Conservation (phyloP, 1,140 invertebrate genomes). For the Drosophila nigromelanica region DNA sequence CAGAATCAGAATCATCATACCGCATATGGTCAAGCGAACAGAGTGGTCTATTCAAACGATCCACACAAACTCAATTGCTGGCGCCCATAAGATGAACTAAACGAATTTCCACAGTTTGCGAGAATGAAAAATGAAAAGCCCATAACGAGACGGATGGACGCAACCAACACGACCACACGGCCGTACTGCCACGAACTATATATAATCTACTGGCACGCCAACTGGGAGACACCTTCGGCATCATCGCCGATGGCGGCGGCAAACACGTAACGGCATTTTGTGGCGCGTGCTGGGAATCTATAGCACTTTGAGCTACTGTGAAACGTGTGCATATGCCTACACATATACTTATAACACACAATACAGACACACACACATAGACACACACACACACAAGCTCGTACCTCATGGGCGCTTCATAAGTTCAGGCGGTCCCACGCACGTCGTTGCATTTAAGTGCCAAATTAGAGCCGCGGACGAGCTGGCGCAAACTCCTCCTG, state of each 20-base stretch:
- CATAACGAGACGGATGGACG: conserved; percentile 36
- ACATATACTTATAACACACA: conserved; percentile 18
- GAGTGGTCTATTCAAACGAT: background rate
- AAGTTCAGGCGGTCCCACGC: conserved; percentile 60
- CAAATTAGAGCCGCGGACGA: conserved; percentile 62
- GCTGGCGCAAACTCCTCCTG: conserved; percentile 33
- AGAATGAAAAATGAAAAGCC: too few relatives aligned
- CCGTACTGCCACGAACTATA: conserved; percentile 23
- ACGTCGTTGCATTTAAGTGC: conserved; percentile 79
- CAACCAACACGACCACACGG: background rate
- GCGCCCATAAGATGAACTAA: conserved; percentile 29
- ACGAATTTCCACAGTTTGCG: conserved; percentile 72
- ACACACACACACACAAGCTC: conserved; percentile 3
- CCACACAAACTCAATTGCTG: conserved; percentile 11
- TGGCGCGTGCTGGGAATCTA: conserved; percentile 73
- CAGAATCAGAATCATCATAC: conserved; percentile 1
- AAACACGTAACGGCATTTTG: conserved; percentile 80
- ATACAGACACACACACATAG: background rate
- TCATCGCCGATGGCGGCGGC: conserved; percentile 27
- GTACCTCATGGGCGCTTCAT: conserved; percentile 23
- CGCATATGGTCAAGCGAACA: conserved; percentile 1
- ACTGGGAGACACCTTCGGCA: conserved; percentile 50
- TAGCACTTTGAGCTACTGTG: conserved; percentile 34
- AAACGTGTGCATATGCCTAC: conserved; percentile 76
- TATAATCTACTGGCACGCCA: conserved; percentile 54